Evolutionary conservation across 2,113 vertebrate species (phyloP).

Genomic region (Etia nguti): DNA sequence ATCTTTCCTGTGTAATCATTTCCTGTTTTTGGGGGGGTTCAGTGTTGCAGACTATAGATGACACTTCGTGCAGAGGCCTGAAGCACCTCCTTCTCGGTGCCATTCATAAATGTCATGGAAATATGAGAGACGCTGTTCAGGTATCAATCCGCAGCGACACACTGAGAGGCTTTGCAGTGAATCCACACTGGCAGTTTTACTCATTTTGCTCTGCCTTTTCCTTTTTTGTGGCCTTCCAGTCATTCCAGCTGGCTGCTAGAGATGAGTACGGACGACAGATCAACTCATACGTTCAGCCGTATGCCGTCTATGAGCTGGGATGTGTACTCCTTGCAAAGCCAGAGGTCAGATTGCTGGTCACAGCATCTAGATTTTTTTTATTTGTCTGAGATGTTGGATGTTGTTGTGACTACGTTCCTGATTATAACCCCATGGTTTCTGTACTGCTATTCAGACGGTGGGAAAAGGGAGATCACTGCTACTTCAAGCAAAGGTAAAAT

Average conservation of each 20-base stretch:
- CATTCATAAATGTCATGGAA: slow-evolving; percentile 96
- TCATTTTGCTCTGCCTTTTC: background rate
- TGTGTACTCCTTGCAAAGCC: slow-evolving; percentile 88
- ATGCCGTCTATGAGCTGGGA: slow-evolving; percentile 94
- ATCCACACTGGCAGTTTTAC: background rate
- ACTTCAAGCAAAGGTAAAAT: slow-evolving; percentile 93
- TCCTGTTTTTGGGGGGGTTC: background rate
- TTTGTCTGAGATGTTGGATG: background rate
- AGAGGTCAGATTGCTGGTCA: slow-evolving; percentile 76
- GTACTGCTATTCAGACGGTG: slow-evolving; percentile 76
- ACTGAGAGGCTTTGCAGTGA: background rate
- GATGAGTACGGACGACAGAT: slow-evolving; percentile 90
- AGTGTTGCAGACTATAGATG: slow-evolving; percentile 92
- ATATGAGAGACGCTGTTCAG: slow-evolving; percentile 90
- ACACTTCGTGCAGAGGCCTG: slow-evolving; percentile 80
- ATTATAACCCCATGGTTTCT: background rate
- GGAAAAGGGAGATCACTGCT: slow-evolving; percentile 90
- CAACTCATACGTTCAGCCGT: slow-evolving; percentile 90
- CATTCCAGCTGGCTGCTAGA: slow-evolving; percentile 87
- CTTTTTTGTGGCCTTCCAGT: slow-evolving; percentile 66
- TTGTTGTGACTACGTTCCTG: background rate
- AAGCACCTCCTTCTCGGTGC: slow-evolving; percentile 93
- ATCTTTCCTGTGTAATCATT: background rate
- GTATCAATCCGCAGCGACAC: slow-evolving; percentile 48
- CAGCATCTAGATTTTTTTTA: background rate